A percentile compares a stretch with the other conserved stretches of the same genome.
Conservation (phyloP, 2,888 invertebrate genomes). For the Pollenia labialis region DNA sequence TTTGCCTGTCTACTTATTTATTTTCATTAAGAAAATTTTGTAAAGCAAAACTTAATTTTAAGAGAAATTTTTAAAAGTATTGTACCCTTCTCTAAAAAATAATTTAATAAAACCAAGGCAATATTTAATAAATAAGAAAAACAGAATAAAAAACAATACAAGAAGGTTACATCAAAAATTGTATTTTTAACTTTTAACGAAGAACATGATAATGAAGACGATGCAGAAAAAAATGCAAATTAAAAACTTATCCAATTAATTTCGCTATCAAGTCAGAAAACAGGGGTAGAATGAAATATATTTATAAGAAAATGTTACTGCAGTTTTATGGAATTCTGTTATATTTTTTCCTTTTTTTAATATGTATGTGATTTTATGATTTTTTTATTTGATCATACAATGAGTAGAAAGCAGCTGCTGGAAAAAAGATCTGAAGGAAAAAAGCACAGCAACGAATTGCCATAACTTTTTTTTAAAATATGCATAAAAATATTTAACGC, state of each 20-base stretch:
- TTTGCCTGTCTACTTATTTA: not conserved
- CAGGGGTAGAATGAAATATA: conserved; percentile 21
- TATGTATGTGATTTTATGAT: conserved; percentile 41
- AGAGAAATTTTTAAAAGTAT: conserved; percentile 12
- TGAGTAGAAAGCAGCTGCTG: conserved; percentile 44
- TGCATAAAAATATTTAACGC: conserved; percentile 74
- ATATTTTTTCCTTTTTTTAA: not conserved
- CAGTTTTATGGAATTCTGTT: conserved; percentile 27
- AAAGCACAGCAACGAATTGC: conserved; percentile 59
- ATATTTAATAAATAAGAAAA: not conserved
- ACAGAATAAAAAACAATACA: not conserved
- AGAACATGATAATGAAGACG: conserved; percentile 12
- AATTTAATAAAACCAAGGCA: conserved; percentile 41
- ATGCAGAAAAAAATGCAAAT: conserved; percentile 65
- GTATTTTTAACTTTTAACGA: conserved; percentile 40
- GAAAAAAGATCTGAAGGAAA: conserved; percentile 15
- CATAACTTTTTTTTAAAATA: conserved; percentile 73
- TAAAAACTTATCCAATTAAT: conserved; percentile 75
- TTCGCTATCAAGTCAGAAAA: conserved; percentile 70
- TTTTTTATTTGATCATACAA: conserved; percentile 45
- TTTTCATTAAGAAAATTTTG: not conserved
- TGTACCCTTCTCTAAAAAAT: not conserved
- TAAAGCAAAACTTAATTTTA: not conserved
- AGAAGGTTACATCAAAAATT: conserved; percentile 38
- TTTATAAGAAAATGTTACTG: conserved; percentile 51